Evolutionary conservation across 2,888 invertebrate species (phyloP).

Genomic region (Pandemis corylana): DNA sequence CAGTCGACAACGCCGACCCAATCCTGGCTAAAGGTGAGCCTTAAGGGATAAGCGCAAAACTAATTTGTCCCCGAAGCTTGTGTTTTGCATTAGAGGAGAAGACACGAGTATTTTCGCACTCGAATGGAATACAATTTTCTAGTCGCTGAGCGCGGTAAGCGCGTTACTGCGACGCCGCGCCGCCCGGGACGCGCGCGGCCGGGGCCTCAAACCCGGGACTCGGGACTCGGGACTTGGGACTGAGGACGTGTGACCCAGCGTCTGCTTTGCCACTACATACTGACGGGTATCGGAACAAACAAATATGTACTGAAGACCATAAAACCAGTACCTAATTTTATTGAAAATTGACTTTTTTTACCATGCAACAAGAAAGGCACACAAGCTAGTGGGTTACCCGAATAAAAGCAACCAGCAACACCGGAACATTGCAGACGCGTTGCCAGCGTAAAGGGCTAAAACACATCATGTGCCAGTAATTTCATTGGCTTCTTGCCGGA

Average conservation of each 20-base stretch:
- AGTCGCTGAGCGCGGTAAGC: conserved; percentile 9
- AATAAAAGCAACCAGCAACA: too few relatives aligned
- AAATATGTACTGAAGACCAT: too few relatives aligned
- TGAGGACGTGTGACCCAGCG: too few relatives aligned
- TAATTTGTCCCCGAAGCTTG: background rate
- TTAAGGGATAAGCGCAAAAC: conserved; percentile 3
- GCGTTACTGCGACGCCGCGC: background rate
- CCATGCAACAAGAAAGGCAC: too few relatives aligned
- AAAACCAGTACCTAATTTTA: too few relatives aligned
- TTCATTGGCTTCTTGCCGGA: too few relatives aligned
- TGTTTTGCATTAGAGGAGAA: background rate
- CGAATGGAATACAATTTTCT: conserved; percentile 13
- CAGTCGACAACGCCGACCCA: background rate
- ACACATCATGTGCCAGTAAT: too few relatives aligned
- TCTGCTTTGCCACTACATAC: background rate
- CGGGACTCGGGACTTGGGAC: background rate
- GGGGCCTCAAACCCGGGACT: background rate
- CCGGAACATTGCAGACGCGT: too few relatives aligned
- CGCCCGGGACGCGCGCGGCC: background rate
- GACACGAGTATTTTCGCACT: background rate
- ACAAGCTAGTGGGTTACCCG: too few relatives aligned
- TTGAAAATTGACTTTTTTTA: too few relatives aligned
- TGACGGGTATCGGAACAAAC: background rate
- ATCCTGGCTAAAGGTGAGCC: background rate
- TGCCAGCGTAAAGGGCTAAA: too few relatives aligned